These are phyloP conservation scores for Hormaphis cornu DNA, from an alignment of 1,140 invertebrate species.

Conservation along the genomic window DNA sequence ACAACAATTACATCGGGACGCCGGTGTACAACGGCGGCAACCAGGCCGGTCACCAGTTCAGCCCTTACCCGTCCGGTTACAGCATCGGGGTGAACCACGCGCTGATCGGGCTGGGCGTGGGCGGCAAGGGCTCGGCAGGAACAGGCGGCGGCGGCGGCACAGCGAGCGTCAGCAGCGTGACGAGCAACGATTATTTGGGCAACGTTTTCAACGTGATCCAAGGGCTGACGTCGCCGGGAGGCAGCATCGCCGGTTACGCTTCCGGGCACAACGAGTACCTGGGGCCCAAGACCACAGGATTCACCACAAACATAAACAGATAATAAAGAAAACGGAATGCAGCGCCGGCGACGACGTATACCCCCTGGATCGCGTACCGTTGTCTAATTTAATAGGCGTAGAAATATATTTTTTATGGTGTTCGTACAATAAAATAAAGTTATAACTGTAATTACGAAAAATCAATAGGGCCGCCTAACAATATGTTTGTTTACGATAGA, in stretches of 20 bases:
- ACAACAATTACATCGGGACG: background rate
- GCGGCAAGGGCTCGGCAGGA: background rate
- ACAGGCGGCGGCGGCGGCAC: background rate
- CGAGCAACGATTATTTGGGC: background rate
- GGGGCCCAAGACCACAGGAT: constrained; percentile 7
- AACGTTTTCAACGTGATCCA: background rate
- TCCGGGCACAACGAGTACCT: constrained; percentile 1
- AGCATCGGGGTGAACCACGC: constrained; percentile 15
- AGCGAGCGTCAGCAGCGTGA: too few relatives aligned
- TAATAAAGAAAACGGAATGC: background rate
- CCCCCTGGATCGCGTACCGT: too few relatives aligned
- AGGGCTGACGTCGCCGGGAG: background rate
- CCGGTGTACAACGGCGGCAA: background rate
- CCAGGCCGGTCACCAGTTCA: background rate
- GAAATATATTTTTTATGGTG: too few relatives aligned
- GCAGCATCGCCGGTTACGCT: background rate
- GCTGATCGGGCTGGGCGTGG: background rate
- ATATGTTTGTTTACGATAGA: too few relatives aligned
- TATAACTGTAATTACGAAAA: too few relatives aligned
- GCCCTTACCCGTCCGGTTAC: constrained; percentile 1
- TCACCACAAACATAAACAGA: constrained; percentile 5
- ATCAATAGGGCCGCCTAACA: too few relatives aligned
- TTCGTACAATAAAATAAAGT: too few relatives aligned
- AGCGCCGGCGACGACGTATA: too few relatives aligned
- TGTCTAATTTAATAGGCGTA: too few relatives aligned